Evolutionary conservation across 2,888 invertebrate genomes (phyloP), one percentile per base, ranked within the genome.

Genomic region (Miltochrista miniata): DNA sequence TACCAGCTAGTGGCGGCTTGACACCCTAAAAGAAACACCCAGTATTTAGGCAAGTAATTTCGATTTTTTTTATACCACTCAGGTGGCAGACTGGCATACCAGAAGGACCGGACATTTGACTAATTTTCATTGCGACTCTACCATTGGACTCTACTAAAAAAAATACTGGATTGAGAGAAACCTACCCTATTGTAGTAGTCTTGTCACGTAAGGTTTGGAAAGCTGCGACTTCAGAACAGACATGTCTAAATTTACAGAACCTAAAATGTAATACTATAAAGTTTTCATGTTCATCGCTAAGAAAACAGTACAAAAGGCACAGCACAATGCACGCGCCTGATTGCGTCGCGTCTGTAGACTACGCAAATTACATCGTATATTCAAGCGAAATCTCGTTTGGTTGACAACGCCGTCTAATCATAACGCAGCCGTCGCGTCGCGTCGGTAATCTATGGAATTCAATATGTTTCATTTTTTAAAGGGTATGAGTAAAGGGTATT

Each of bases 311-410:
- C 52, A 58, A 55, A 61, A 48, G 39, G 45, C 36, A 47, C 51
- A 47, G 47, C 66, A 86, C 80, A 87, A 85, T 85, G 76, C 68
- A 53, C 61, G 60, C 59, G 64, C 45, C 79, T 88, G 89, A 89
- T 89, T 89, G 86, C 87, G 87, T 63, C 85, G 84, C 83, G 87
- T 74, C 85, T 59, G 61, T 37, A 61, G 68, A 67, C 67, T 77
- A 69, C 72, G 74, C 67, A 83, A 83, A 85, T 85, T 81, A 81
- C 76, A 66, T 70, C 70, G 65, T 75, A 68, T 68, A 68, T 78
- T 72, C 66, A 61, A 67, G 63, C 71, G 76, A 38, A 85, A 84
- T 73, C 78, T 79, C 68, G 72, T 85, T 83, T 81, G 63, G 70
- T 70, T 64, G 71, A 68, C 60, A 70, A 68, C 24, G 68, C 59